Base-by-base conservation (phyloP, 53 echinoderm and acorn worm genomes). In the Mesocentrotus franciscanus region DNA sequence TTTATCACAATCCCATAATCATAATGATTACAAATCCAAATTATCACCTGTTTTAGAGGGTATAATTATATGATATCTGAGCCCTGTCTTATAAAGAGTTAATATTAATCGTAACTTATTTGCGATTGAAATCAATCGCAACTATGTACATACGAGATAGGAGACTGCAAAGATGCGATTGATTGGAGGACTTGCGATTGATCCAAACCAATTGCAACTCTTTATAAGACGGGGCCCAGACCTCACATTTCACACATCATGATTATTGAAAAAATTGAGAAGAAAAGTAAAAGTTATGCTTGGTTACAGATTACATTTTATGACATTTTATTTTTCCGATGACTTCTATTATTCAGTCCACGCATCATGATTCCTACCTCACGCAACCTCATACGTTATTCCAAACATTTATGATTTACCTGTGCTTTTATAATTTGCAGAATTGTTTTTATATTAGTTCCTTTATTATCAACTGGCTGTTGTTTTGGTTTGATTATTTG, bases 401-500 rank as follows among this genome's bases (percentile, higher is more conserved):
- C 29, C 18, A 36, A 42, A 20, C 16, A 81, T 58, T 58, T 87
- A 87, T 87, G 57, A 57, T 87, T 87, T 85, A 20, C n/a, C 12
- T 87, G 58, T 87, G 34, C 9, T 61, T 9, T 66, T 39, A 39
- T 91, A 91, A 60, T 90, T 64, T 90, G 62, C 36, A 85, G 61
- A 29, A 61, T 12, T 32, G 64, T 32, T 89, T 56, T 58, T 49
- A 5, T 30, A 59, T 20, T 85, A 87, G 87, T 27, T 87, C 87
- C 27, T 87, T 27, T 84, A 1, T 78, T 10, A 39, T 84, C 39
- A 57, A 87, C 57, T 57, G 56, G 87, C 87, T 87, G 87, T 87
- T 87, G 49, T 60, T 93, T 93, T 79, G 93, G 81, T 93, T 93
- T 79, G 20, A 93, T 93, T 93, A 93, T 93, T 93, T 93, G 61